phyloP scores from a whole-genome alignment of 1,140 invertebrate genomes.

The Caerostris extrusa region DNA sequence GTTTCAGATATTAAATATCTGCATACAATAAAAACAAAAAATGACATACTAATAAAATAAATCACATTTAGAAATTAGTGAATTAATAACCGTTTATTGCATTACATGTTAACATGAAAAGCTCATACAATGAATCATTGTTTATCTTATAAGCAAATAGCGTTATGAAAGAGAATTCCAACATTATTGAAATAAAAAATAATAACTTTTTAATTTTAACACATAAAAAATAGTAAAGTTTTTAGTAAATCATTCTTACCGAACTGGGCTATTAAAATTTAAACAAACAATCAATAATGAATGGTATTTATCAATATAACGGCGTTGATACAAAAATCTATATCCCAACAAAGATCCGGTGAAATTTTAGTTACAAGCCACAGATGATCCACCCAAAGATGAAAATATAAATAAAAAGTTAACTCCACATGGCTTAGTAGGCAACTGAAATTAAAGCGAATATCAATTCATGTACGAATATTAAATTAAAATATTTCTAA shows the following conservation, averaged over 20 bases:
- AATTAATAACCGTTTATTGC: too few relatives aligned
- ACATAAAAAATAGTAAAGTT: background rate
- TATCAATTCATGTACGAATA: too few relatives aligned
- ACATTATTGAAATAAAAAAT: background rate
- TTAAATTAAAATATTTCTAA: too few relatives aligned
- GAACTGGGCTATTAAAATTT: background rate
- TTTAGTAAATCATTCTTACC: conserved; percentile 2
- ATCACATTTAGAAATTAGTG: too few relatives aligned
- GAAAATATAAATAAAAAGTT: conserved; percentile 24
- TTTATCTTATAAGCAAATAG: conserved; percentile 7
- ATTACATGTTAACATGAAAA: too few relatives aligned
- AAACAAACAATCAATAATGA: background rate
- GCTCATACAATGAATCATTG: conserved; percentile 39
- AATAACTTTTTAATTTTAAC: background rate
- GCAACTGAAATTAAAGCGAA: background rate
- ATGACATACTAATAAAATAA: too few relatives aligned
- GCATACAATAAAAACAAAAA: too few relatives aligned
- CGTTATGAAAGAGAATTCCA: background rate
- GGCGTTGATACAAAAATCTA: background rate
- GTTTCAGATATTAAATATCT: too few relatives aligned
- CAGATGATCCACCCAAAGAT: conserved; percentile 68
- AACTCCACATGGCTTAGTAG: background rate
- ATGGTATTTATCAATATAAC: conserved; percentile 1
- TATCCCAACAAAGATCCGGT: conserved; percentile 73
- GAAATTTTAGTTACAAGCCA: conserved; percentile 50